Conservation (phyloP, 1,140 invertebrate species). For the Drosophila saltans region DNA sequence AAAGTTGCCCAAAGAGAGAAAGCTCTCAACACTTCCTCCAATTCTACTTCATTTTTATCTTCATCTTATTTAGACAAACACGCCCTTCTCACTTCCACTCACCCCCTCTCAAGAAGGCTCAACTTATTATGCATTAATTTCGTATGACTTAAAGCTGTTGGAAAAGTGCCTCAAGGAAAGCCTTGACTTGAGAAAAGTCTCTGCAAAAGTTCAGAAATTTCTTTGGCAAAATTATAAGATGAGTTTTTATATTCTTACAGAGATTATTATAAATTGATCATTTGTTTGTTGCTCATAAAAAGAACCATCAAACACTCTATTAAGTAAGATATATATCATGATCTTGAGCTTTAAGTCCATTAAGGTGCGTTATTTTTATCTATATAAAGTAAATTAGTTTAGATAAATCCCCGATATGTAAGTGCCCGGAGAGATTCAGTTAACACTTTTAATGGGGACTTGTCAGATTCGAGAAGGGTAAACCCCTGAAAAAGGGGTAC, state of each 20-base stretch:
- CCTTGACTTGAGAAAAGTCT: constrained; percentile 32
- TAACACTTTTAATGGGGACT: too few species aligned
- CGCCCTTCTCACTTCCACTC: neutral
- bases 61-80: constrained; percentile 4
- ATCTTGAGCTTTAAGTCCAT: neutral
- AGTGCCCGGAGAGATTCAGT: too few species aligned
- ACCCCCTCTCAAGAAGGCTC: constrained; percentile 13
- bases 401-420: too few species aligned
- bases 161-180: constrained; percentile 7
- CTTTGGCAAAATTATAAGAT: neutral
- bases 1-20: constrained; percentile 37
- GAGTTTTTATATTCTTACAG: neutral
- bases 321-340: neutral
- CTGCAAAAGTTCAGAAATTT: neutral
- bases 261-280: constrained; percentile 6
- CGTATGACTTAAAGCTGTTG: constrained; percentile 52
- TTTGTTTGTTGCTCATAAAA: neutral
- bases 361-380: too few species aligned
- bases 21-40: constrained; percentile 33
- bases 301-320: neutral
- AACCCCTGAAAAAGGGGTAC: too few species aligned
- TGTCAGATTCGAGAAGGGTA: too few species aligned
- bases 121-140: constrained; percentile 73
- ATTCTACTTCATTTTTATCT: neutral
- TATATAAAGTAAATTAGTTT: too few species aligned